A percentile compares a stretch with the other conserved stretches of the same genome.
phyloP scores from a whole-genome alignment of 2,797 vertebrate genomes.

The Limnodromus scolopaceus region DNA sequence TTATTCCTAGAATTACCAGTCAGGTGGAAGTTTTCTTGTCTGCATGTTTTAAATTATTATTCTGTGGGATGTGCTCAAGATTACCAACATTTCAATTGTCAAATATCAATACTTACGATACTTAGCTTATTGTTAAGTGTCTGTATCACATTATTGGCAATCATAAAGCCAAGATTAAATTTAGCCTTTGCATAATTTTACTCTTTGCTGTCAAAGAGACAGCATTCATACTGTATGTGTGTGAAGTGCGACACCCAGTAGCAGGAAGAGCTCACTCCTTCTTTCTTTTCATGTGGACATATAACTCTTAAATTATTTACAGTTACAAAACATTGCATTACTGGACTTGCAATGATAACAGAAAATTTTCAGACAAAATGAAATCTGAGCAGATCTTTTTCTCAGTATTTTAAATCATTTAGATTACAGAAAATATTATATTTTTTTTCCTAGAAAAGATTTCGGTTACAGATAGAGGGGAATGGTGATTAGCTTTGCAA shows the following conservation, averaged over 20 bases:
- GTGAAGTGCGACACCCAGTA: neutral
- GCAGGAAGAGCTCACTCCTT: neutral
- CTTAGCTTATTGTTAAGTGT: neutral
- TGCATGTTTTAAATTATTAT: neutral
- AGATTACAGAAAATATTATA: neutral
- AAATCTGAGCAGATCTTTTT: neutral
- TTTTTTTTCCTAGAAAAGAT: neutral
- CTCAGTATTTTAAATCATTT: neutral
- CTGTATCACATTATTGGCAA: neutral
- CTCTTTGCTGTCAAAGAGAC: neutral
- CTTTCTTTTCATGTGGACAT: neutral
- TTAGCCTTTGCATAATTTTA: neutral
- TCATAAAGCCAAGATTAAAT: neutral
- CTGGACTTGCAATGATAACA: neutral
- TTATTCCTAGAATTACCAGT: neutral
- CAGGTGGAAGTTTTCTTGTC: neutral
- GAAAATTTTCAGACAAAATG: neutral
- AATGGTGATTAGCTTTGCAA: constrained; percentile 26
- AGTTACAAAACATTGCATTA: neutral
- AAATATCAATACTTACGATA: neutral
- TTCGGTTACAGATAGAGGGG: neutral
- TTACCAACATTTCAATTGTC: neutral
- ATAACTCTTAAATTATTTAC: neutral
- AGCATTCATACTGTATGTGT: neutral
- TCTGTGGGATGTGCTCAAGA: neutral